Base-by-base conservation (phyloP, 2,113 vertebrate genomes). In the Toxostoma redivivum region DNA sequence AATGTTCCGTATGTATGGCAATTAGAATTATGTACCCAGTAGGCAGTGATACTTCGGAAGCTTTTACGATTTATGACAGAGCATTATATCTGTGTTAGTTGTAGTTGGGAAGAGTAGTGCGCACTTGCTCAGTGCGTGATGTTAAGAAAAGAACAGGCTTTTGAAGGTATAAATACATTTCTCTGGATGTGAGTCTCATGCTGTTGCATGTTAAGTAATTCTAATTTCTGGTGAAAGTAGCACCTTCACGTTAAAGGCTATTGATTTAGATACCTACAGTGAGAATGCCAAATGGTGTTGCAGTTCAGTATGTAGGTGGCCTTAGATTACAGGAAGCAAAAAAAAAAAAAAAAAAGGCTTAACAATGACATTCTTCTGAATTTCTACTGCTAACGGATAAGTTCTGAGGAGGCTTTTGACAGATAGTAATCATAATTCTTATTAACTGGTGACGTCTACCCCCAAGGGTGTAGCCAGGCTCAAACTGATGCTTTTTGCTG, bases 381-480 rank as follows among this genome's bases (percentile, higher is more conserved):
- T 98, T 97, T 98, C 91, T 78, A 87, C 84, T 9, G 44, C 94
- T 96, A 96, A 97, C 62, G 54, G 54, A 90, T 97, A 97, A 98
- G 95, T 98, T 97, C 97, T 94, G 94, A 97, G 96, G 92, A 98
- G 96, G 95, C 97, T 98, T 98, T 98, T 97, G 97, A 97, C 97
- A 97, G 98, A 97, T 97, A 97, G 97, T 98, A 98, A 98, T 98
- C 98, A 98, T 98, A 98, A 98, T 98, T 98, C 97, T 98, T 98
- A 98, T 98, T 98, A 98, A 98, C 97, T 97, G 97, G 97, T 98
- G 98, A 98, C 28, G 97, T 98, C 90, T 98, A 96, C 96, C 97
- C 98, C 97, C 98, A 95, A 96, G 98, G 97, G 98, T 98, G 97
- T 97, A 98, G 97, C 98, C 97, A 97, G 97, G 96, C 98, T 98